Evolutionary conservation across 1,140 invertebrate species (phyloP).

Genomic region (Lepidurus arcticus): DNA sequence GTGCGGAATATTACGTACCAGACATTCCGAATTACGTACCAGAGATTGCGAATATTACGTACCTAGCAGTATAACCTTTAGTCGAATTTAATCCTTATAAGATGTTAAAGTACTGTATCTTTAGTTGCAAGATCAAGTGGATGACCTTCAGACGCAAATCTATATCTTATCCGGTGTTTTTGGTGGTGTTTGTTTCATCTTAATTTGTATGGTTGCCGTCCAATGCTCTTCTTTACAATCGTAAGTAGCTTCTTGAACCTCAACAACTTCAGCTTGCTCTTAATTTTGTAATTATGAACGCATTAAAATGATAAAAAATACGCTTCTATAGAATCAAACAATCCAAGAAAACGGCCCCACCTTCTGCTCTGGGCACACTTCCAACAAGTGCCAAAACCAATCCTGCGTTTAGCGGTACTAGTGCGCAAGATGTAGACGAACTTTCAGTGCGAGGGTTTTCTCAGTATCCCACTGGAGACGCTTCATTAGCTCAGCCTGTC

Average conservation of each 20-base stretch:
- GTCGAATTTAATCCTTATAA: not conserved
- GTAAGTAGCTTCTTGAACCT: not conserved
- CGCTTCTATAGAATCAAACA: too few species aligned
- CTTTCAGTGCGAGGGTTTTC: not conserved
- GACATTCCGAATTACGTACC: too few species aligned
- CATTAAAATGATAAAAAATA: too few species aligned
- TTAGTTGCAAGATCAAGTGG: not conserved
- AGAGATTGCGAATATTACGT: too few species aligned
- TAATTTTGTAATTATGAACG: too few species aligned
- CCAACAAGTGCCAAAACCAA: not conserved
- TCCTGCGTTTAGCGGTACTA: not conserved
- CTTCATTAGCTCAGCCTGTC: not conserved
- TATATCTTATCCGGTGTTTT: constrained; percentile 7
- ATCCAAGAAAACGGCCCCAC: too few species aligned
- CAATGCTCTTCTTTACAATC: not conserved
- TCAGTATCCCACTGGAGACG: not conserved
- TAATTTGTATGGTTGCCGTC: not conserved
- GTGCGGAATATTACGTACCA: too few species aligned
- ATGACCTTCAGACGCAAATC: not conserved
- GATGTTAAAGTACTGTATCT: not conserved
- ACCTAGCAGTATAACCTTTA: not conserved
- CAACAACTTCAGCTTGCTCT: too few species aligned
- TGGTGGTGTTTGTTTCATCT: not conserved
- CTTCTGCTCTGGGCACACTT: not conserved
- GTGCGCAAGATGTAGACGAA: not conserved